phyloP scores from a whole-genome alignment of 1,140 invertebrate species.

The Drosophila navojoa region DNA sequence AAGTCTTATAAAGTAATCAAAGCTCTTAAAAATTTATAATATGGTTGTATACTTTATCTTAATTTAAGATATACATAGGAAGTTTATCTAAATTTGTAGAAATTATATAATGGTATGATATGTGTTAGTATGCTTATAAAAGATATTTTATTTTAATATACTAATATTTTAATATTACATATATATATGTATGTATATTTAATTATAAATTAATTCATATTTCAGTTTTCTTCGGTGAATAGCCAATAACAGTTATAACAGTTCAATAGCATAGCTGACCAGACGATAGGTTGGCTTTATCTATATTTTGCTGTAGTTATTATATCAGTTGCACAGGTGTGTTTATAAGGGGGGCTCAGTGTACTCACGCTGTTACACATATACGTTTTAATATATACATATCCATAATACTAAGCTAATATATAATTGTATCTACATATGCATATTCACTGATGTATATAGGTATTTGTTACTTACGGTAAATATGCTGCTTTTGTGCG shows the following conservation, averaged over 20 bases:
- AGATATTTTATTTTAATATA: not conserved
- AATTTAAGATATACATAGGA: not conserved
- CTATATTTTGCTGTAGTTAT: slow-evolving; percentile 1
- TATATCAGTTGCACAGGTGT: slow-evolving; percentile 47
- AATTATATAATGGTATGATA: not conserved
- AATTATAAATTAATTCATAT: not conserved
- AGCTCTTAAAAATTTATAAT: no score
- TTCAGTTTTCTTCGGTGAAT: not conserved
- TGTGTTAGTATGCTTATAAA: not conserved
- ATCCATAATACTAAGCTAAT: not conserved
- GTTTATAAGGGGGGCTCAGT: not conserved
- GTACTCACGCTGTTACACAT: not conserved
- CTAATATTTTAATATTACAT: not conserved
- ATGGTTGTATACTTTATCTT: not conserved
- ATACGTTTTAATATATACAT: not conserved
- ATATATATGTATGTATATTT: not conserved
- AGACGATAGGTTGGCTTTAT: not conserved
- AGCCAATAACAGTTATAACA: not conserved
- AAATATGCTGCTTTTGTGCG: slow-evolving; percentile 90
- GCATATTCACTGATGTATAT: not conserved
- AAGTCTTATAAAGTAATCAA: no score
- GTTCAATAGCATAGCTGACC: no score
- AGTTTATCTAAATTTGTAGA: not conserved
- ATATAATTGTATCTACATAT: not conserved
- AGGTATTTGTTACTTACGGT: slow-evolving; percentile 85